Evolutionary conservation across 2,888 invertebrate species (phyloP).

Genomic region (Gymnoscelis rufifasciata): DNA sequence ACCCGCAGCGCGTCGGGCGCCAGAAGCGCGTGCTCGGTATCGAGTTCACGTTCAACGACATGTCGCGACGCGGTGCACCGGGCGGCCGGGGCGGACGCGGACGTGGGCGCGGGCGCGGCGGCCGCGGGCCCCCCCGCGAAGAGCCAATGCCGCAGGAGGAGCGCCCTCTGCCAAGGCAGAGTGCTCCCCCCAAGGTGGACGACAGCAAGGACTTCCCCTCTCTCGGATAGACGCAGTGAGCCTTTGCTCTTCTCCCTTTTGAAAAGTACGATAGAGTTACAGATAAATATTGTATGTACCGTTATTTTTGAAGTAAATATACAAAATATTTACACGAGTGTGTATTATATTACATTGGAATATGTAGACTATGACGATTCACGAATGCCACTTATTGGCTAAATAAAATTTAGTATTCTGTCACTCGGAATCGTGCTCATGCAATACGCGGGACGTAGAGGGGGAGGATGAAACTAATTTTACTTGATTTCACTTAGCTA

Average conservation of each 20-base stretch:
- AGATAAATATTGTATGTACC: slow-evolving; percentile 78
- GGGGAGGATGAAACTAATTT: slow-evolving; percentile 66
- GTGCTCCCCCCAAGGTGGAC: slow-evolving; percentile 90
- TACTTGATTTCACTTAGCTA: slow-evolving; percentile 62
- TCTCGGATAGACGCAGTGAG: slow-evolving; percentile 84
- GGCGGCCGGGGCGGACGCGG: slow-evolving; percentile 80
- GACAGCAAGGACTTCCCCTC: slow-evolving; percentile 98
- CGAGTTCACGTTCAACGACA: slow-evolving; percentile 92
- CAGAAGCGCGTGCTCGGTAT: slow-evolving; percentile 92
- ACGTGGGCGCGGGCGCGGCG: slow-evolving; percentile 70
- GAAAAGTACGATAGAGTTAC: slow-evolving; percentile 69
- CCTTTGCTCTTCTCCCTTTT: slow-evolving; percentile 67
- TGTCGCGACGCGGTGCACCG: slow-evolving; percentile 82
- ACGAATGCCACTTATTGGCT: slow-evolving; percentile 33
- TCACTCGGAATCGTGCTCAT: slow-evolving; percentile 39
- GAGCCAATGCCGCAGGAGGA: slow-evolving; percentile 52
- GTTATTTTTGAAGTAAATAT: slow-evolving; percentile 80
- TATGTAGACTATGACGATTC: slow-evolving; percentile 35
- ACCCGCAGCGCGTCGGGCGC: slow-evolving; percentile 91
- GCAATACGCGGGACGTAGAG: slow-evolving; percentile 45
- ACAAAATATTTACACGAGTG: slow-evolving; percentile 77
- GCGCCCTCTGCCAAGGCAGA: slow-evolving; percentile 53
- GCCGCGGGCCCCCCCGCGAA: slow-evolving; percentile 53
- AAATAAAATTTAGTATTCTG: slow-evolving; percentile 36
- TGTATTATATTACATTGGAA: slow-evolving; percentile 70